Conservation (phyloP, 2,113 vertebrate genomes). For the Entomyzon cyanotis region DNA sequence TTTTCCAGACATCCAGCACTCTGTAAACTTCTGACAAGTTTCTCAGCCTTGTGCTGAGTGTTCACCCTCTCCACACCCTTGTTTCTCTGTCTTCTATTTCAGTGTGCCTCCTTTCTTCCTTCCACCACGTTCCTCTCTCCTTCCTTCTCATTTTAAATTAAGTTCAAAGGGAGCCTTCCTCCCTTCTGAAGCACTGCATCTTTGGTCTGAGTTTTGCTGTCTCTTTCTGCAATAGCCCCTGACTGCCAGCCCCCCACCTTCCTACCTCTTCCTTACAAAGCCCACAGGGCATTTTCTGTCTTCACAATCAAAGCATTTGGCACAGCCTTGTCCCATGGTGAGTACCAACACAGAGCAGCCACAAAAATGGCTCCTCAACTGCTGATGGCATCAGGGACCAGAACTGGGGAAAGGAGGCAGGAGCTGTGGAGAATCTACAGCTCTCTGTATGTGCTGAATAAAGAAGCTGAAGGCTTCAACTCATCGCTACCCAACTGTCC, state of each 20-base stretch:
- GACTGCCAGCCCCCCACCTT: background rate
- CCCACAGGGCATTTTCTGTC: background rate
- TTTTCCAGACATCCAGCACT: background rate
- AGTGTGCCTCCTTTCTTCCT: background rate
- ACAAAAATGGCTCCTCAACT: background rate
- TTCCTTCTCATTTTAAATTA: background rate
- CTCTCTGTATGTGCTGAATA: background rate
- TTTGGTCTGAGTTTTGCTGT: background rate
- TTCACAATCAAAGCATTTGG: background rate
- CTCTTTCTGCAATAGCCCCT: background rate
- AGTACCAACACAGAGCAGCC: background rate
- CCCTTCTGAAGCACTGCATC: background rate
- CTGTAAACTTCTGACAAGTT: background rate
- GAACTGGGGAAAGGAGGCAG: background rate
- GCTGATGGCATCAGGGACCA: background rate
- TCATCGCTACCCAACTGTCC: rapidly evolving
- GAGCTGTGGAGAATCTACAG: background rate
- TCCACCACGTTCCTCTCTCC: background rate
- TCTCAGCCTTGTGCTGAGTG: background rate
- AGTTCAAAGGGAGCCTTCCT: background rate
- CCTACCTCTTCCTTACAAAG: background rate
- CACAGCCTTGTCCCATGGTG: background rate
- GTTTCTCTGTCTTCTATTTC: background rate
- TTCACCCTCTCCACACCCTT: background rate
- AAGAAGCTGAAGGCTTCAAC: background rate